A percentile compares a stretch with the other conserved stretches of the same genome.
phyloP scores from a whole-genome alignment of 2,888 invertebrate genomes.

The Eurytoma adleriae region DNA sequence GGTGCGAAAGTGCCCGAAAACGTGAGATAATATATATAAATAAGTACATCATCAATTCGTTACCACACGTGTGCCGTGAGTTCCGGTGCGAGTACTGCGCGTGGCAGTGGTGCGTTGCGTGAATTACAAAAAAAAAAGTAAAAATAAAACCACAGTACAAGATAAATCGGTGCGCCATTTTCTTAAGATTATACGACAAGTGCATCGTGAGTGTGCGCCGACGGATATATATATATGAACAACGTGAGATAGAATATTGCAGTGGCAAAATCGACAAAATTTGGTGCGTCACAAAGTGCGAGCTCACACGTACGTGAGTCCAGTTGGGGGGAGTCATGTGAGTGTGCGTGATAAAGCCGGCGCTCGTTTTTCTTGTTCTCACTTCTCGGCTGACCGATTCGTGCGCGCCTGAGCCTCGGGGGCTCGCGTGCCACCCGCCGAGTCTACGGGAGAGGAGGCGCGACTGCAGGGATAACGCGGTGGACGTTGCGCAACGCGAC shows the following conservation, averaged over 20 bases:
- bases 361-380: no score
- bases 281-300: conserved; percentile 69
- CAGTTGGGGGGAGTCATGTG: no score
- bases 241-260: conserved; percentile 22
- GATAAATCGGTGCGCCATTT: conserved; percentile 12
- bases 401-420: no score
- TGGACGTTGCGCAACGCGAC: no score
- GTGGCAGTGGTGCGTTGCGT: not conserved
- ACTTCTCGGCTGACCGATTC: no score
- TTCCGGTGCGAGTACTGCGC: not conserved
- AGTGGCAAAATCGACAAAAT: conserved; percentile 54
- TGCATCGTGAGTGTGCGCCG: no score
- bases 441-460: no score
- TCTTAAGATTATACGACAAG: no score
- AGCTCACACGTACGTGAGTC: conserved; percentile 62
- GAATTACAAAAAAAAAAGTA: no score
- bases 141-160: not conserved
- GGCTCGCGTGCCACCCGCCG: no score
- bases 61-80: not conserved
- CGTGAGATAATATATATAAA: conserved; percentile 55
- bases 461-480: no score
- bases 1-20: conserved; percentile 70
- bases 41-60: not conserved
- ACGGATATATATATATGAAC: not conserved
- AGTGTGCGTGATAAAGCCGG: no score